Evolutionary conservation across 2,797 vertebrate species (phyloP).

Genomic region (Falco berigora): DNA sequence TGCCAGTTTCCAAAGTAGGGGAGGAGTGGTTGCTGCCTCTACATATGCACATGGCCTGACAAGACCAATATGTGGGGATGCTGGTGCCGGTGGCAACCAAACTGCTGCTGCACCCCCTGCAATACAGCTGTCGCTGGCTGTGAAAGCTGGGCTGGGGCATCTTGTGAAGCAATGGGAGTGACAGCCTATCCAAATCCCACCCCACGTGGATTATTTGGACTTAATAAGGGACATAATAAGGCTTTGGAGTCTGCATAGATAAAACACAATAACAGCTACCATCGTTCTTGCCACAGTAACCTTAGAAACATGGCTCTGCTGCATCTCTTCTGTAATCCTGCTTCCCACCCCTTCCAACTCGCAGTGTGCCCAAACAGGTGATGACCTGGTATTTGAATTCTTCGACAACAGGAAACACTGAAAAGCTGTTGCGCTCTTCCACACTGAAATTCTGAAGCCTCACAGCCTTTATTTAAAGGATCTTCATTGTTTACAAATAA

Average conservation of each 20-base stretch:
- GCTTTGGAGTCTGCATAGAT: neutral
- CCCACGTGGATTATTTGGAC: neutral
- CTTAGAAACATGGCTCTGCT: neutral
- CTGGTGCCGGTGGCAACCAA: fast-evolving
- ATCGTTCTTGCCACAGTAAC: neutral
- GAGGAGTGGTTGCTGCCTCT: neutral
- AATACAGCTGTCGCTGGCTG: fast-evolving
- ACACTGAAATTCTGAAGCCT: neutral
- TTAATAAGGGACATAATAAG: neutral
- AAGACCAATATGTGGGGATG: fast-evolving
- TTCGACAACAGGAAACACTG: neutral
- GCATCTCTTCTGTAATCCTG: neutral
- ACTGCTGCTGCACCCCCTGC: neutral
- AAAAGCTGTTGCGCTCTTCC: neutral
- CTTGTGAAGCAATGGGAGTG: neutral
- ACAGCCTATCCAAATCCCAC: neutral
- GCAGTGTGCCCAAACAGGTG: neutral
- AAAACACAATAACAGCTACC: neutral
- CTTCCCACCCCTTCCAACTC: neutral
- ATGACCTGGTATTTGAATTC: neutral
- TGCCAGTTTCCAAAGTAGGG: neutral
- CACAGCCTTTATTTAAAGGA: neutral
- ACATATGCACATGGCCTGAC: too few relatives aligned
- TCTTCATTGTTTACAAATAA: neutral
- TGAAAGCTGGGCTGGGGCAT: neutral